Conservation (phyloP, 2,888 invertebrate genomes). For the Quadriops clusia region DNA sequence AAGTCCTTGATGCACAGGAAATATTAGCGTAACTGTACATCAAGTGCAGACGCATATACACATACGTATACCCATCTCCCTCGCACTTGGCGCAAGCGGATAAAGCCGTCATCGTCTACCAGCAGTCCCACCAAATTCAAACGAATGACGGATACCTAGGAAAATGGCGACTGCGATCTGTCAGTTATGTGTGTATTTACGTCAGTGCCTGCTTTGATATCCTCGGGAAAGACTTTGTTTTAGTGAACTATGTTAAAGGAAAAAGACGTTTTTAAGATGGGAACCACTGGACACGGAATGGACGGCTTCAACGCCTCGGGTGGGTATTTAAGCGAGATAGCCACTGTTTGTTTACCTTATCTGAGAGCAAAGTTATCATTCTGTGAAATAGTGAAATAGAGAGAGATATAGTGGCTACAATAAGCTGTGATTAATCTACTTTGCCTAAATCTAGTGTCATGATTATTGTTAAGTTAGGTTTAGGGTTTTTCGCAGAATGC, state of each 20-base stretch:
- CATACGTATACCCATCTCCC: too few relatives aligned
- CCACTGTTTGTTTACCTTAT: constrained; percentile 9
- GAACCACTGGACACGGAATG: constrained; percentile 29
- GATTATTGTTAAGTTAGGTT: not conserved
- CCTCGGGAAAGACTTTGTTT: too few relatives aligned
- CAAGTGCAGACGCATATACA: too few relatives aligned
- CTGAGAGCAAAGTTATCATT: not conserved
- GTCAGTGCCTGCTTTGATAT: too few relatives aligned
- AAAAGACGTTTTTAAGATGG: constrained; percentile 26
- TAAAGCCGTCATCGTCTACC: too few relatives aligned
- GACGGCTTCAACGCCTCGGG: constrained; percentile 32
- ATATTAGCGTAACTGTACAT: too few relatives aligned
- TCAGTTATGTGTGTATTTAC: too few relatives aligned
- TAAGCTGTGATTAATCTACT: not conserved
- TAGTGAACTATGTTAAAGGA: constrained; percentile 26
- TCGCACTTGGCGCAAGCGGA: too few relatives aligned
- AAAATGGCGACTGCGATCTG: too few relatives aligned
- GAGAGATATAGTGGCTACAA: not conserved
- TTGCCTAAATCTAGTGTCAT: constrained; percentile 1
- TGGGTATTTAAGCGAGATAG: constrained; percentile 14
- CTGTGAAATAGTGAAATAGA: not conserved
- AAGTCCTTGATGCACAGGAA: too few relatives aligned
- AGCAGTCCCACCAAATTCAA: too few relatives aligned
- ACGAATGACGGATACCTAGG: too few relatives aligned
- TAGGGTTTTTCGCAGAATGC: not conserved